Conservation (phyloP, 2,888 invertebrate genomes). For the Luffia ferchaultella region DNA sequence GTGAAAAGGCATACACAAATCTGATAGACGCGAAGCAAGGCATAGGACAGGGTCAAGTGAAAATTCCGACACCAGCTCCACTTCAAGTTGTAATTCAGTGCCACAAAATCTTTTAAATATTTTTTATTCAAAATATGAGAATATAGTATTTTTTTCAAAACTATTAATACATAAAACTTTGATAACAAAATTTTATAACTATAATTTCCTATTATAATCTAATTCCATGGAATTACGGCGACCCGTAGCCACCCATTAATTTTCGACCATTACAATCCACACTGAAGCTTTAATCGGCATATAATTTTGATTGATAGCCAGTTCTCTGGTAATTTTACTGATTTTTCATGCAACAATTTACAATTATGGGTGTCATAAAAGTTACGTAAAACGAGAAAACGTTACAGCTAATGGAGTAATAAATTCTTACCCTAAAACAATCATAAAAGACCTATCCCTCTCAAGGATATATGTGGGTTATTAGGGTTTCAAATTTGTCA, state of each 20-base stretch:
- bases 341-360: constrained; percentile 27
- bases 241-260: constrained; percentile 32
- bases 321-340: constrained; percentile 31
- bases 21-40: no score
- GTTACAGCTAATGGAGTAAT: background rate
- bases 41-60: no score
- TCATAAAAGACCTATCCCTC: background rate
- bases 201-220: background rate
- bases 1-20: no score
- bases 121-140: no score
- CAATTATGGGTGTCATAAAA: constrained; percentile 32
- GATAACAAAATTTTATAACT: background rate
- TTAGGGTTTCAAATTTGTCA: no score
- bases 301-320: constrained; percentile 50
- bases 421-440: background rate
- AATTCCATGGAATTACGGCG: constrained; percentile 17
- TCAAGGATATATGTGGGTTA: background rate
- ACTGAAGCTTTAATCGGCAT: constrained; percentile 35
- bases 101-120: no score
- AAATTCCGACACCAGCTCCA: no score
- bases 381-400: background rate
- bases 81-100: no score
- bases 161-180: no score
- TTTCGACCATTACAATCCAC: constrained; percentile 34
- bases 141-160: no score